Conservation (phyloP, 2,797 vertebrate species). For the Serranus cabrilla region DNA sequence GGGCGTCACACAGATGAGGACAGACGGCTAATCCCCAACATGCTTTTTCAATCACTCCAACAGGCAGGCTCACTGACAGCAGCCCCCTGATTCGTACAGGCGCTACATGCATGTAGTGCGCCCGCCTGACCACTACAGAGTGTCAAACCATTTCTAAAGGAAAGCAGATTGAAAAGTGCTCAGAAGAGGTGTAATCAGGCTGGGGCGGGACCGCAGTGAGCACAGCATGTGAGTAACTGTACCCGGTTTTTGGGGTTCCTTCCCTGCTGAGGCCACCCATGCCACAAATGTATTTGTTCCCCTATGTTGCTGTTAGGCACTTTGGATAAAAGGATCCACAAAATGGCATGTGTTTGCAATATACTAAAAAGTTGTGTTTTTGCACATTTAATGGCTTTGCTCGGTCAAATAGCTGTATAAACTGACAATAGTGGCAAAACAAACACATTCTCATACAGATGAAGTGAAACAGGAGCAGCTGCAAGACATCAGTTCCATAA, state of each 20-base stretch:
- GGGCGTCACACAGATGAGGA: constrained; percentile 48
- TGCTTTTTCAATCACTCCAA: constrained; percentile 79
- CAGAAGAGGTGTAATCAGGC: constrained; percentile 46
- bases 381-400: background rate
- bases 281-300: constrained; percentile 40
- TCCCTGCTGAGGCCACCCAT: constrained; percentile 44
- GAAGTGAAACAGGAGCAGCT: background rate
- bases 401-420: constrained; percentile 4
- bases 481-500: background rate
- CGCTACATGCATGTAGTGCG: constrained; percentile 62
- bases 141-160: constrained; percentile 63
- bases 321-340: constrained; percentile 23
- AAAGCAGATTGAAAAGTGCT: constrained; percentile 54
- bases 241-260: constrained; percentile 36
- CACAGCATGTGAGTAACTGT: constrained; percentile 42
- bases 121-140: constrained; percentile 63
- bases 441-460: background rate
- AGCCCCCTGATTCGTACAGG: constrained; percentile 50
- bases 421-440: background rate
- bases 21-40: constrained; percentile 73
- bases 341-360: constrained; percentile 22
- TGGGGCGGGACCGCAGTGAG: constrained; percentile 16
- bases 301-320: constrained; percentile 7
- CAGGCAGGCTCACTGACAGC: constrained; percentile 64
- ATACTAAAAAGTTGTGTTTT: constrained; percentile 25